phyloP scores from a whole-genome alignment of 1,140 invertebrate genomes.

The Camponotus floridanus region DNA sequence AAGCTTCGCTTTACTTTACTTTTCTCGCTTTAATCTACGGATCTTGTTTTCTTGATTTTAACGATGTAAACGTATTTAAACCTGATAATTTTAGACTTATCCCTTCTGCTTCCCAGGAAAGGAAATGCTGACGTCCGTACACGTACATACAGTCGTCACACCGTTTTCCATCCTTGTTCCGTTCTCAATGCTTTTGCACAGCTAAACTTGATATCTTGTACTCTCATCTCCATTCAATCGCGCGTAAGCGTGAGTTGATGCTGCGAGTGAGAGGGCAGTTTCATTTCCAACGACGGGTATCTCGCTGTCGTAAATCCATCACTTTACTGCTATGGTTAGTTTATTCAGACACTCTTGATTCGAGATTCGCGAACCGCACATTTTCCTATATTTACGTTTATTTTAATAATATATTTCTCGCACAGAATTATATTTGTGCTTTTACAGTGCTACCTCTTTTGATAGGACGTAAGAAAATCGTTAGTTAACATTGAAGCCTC shows the following conservation, averaged over 20 bases:
- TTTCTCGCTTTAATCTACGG: background rate
- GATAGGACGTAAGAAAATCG: background rate
- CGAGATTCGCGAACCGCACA: background rate
- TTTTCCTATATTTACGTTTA: background rate
- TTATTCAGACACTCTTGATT: background rate
- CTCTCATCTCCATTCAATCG: constrained; percentile 23
- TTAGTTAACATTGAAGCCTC: constrained; percentile 29
- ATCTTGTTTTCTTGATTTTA: constrained; percentile 3
- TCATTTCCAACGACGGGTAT: constrained; percentile 11
- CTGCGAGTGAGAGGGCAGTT: constrained; percentile 5
- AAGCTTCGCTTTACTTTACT: background rate
- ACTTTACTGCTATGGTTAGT: background rate
- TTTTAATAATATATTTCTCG: background rate
- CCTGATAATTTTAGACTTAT: constrained; percentile 52
- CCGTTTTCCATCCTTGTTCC: constrained; percentile 3
- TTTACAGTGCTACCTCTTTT: constrained; percentile 7
- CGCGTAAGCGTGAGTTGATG: constrained; percentile 5
- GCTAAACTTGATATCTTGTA: constrained; percentile 10
- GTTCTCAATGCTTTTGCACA: background rate
- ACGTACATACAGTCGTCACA: background rate
- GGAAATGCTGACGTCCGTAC: constrained; percentile 29
- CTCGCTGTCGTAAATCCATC: constrained; percentile 16
- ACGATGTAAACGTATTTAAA: constrained; percentile 13
- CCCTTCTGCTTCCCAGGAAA: background rate
- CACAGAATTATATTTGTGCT: background rate